Percentiles rank a stretch among this genome's conserved stretches.
Conservation (phyloP, 2,797 vertebrate species). For the Chloroceryle inda region DNA sequence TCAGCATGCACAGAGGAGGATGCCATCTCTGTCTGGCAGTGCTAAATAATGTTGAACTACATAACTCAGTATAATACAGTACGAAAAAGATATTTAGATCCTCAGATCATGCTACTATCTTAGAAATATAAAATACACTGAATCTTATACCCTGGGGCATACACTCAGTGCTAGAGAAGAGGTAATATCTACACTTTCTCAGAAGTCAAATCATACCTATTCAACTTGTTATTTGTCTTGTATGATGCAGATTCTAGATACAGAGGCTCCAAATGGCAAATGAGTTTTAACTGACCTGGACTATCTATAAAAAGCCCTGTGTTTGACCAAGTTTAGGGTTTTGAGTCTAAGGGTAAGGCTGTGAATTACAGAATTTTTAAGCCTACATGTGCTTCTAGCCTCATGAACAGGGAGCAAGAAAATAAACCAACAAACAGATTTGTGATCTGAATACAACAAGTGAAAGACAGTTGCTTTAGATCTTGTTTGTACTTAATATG, state of each 20-base stretch:
- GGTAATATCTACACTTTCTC: background rate
- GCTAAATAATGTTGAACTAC: background rate
- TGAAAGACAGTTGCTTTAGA: background rate
- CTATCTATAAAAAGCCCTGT: background rate
- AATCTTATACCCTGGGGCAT: background rate
- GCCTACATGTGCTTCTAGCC: background rate
- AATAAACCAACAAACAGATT: background rate
- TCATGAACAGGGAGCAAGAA: background rate
- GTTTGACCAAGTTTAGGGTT: background rate
- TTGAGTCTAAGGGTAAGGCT: background rate
- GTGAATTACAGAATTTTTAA: background rate
- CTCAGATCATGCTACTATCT: background rate
- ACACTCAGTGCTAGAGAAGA: background rate
- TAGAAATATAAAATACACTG: background rate
- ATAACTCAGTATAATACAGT: background rate
- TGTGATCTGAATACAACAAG: background rate
- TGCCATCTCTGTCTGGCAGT: background rate
- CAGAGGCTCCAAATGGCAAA: background rate
- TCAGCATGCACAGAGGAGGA: background rate
- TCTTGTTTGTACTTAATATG: background rate
- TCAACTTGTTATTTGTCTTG: background rate
- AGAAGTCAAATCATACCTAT: background rate
- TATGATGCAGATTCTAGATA: background rate
- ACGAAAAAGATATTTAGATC: background rate
- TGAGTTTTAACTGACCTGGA: background rate